Evolutionary conservation across 2,113 vertebrate genomes (phyloP).

Genomic region (rat (Rattus norvegicus)): GRCr8 NC_086030.1:26830501-26831000

Average conservation of each 20-base stretch:
- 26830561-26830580: background rate
- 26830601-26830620: background rate
- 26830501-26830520: constrained; percentile 57
- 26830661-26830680: background rate
- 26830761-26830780: background rate
- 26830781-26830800: background rate
- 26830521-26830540: constrained; percentile 54
- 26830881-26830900: background rate
- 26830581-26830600: background rate
- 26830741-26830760: background rate
- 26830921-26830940: background rate
- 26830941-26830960: background rate
- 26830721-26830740: background rate
- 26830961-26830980: background rate
- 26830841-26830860: background rate
- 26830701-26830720: background rate
- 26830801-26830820: background rate
- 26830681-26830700: background rate
- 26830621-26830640: background rate
- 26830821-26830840: background rate
- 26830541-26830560: constrained; percentile 31
- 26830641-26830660: background rate
- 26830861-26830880: background rate
- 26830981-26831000: background rate
- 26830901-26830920: background rate